phyloP scores from a whole-genome alignment of 1,140 invertebrate species.

The Drosophila athabasca region DNA sequence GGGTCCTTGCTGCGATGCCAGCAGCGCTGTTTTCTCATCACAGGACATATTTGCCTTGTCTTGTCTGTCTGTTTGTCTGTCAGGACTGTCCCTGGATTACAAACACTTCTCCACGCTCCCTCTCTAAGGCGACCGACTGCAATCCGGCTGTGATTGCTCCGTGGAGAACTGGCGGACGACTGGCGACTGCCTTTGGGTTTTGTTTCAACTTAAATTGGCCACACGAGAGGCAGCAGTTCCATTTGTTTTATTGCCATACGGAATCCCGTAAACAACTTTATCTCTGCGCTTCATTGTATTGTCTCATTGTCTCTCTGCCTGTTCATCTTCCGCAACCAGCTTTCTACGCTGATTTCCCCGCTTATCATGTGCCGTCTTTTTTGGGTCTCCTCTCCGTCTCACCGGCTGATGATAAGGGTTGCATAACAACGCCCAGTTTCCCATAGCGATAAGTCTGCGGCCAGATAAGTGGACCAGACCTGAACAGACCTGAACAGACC shows the following conservation, averaged over 20 bases:
- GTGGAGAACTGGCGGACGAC: conserved; percentile 48
- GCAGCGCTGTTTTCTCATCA: conserved; percentile 65
- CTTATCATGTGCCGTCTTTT: conserved; percentile 55
- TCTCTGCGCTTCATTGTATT: conserved; percentile 32
- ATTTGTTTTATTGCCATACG: conserved; percentile 67
- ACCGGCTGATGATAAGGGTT: conserved; percentile 12
- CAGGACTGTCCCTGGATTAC: conserved; percentile 26
- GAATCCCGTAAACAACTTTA: conserved; percentile 78
- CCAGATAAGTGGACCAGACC: too few species aligned
- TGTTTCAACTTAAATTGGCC: conserved; percentile 76
- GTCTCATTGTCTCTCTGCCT: conserved; percentile 16
- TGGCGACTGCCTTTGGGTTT: conserved; percentile 42
- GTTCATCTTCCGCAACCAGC: conserved; percentile 67
- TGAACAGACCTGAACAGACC: not conserved
- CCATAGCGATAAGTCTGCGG: conserved; percentile 35
- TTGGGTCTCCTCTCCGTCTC: conserved; percentile 25
- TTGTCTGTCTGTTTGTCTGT: conserved; percentile 22
- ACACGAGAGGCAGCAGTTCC: conserved; percentile 40
- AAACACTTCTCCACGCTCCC: conserved; percentile 44
- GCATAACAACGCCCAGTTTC: conserved; percentile 64
- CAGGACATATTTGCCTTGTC: conserved; percentile 63
- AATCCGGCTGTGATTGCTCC: conserved; percentile 25
- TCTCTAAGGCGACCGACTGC: conserved; percentile 13
- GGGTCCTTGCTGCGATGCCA: conserved; percentile 56
- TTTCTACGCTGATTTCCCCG: conserved; percentile 37